Base-by-base conservation (phyloP, 2,888 invertebrate species). In the Orchestes rusci region DNA sequence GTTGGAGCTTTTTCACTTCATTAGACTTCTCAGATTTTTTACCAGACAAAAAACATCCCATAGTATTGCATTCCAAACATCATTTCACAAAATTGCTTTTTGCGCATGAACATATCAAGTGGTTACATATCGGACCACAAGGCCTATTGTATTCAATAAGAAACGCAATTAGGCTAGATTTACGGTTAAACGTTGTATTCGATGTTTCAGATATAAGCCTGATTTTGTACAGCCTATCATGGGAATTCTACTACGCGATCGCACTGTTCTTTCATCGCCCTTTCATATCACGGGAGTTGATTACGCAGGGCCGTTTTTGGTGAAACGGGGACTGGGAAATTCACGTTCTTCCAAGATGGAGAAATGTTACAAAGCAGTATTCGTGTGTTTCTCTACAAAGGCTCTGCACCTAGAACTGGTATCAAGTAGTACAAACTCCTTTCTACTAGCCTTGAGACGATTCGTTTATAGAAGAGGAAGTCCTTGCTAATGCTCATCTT, bases 321-420 rank as follows among this genome's bases (percentile, higher is more conserved):
- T 37, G 3, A 3, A 18, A 34, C n/a, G 17, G 28, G 4, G 48
- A 28, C n/a, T 13, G 5, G 15, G 50, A 27, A 41, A 34, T 20
- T 30, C 37, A 13, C 16, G 27, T 10, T 8, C n/a, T 31, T 12
- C n/a, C 1, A 12, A n/a, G 8, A 7, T 12, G 7, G 31, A 31
- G 12, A 31, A 31, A 31, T 31, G 31, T 31, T n/a, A n/a, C n/a
- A n/a, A n/a, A 31, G 8, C 31, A 41, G 20, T 36, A 10, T 37
- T 37, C 16, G 37, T 54, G 19, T 50, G 51, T 37, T 47, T 46
- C 10, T 3, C 43, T 15, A 53, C 53, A 5, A 45, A 42, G 31
- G 59, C 61, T 0, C 31, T 61, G 15, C 58, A 60, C 33, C 17
- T 60, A n/a, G 58, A 61, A 33, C 28, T 56, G 4, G 56, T 59